Conservation (phyloP, 1,140 invertebrate species). For the Drosophila mauritiana region DNA sequence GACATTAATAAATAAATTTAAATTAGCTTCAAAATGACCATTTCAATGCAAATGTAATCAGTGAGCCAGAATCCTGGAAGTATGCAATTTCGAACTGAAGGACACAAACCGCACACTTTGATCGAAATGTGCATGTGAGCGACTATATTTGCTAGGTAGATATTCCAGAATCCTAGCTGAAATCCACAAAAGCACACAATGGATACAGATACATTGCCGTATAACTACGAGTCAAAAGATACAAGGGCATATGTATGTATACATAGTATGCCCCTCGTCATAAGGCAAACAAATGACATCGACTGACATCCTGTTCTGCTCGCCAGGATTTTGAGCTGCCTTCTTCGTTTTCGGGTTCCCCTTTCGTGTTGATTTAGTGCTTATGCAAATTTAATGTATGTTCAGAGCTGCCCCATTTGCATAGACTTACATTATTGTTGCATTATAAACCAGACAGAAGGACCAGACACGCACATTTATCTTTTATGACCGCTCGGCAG, state of each 20-base stretch:
- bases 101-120: background rate
- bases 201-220: constrained; percentile 11
- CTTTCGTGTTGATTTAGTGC: constrained; percentile 81
- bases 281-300: constrained; percentile 60
- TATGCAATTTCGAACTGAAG: constrained; percentile 36
- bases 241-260: background rate
- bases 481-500: constrained; percentile 47
- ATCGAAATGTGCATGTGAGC: background rate
- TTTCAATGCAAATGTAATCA: constrained; percentile 39
- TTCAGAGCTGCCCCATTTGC: constrained; percentile 63
- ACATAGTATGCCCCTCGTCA: constrained; percentile 24
- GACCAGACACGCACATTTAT: constrained; percentile 43
- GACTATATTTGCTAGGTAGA: constrained; percentile 30
- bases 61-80: constrained; percentile 18
- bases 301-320: constrained; percentile 38
- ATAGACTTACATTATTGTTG: constrained; percentile 77
- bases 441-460: constrained; percentile 70
- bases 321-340: constrained; percentile 21
- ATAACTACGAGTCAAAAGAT: constrained; percentile 7
- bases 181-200: constrained; percentile 26
- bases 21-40: constrained; percentile 18
- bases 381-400: constrained; percentile 81
- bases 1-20: constrained; percentile 40
- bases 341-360: constrained; percentile 21
- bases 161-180: background rate